Evolutionary conservation across 2,888 invertebrate genomes (phyloP), one percentile per base, ranked within the genome.

Genomic region (Ditula angustiorana): DNA sequence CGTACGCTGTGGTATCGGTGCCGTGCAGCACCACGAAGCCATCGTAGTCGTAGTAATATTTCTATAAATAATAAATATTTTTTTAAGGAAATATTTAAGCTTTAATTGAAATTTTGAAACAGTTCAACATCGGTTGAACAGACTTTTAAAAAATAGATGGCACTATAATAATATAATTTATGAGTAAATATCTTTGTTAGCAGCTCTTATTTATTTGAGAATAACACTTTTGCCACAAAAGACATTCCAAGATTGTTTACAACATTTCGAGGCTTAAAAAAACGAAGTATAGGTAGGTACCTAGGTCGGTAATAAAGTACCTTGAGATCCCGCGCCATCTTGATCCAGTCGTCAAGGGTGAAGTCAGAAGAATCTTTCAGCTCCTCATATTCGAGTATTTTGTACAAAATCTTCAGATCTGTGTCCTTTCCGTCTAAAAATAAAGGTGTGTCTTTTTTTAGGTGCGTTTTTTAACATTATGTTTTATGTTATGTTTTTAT

Each of bases 21-120:
- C 99, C 99, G 81, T 99, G 99, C 0, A 99, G 94, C 0, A 99
- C 94, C 0, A 99, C 97, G 81, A 99, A 99, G 0, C 98, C 99
- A 80, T 99, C 98, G 81, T 96, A 99, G 56, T 95, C 91, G 71
- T 96, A 93, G 78, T 98, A 98, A 49, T 95, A 95, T 88, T 94
- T 94, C 97, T 98, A 82, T 0, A 80, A 78, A 61, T 33, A 35
- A n/a, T 4, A 13, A 16, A 21, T 8, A 2, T n/a, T 19, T 46
- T 35, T n/a, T 2, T 10, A 13, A 19, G 11, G 7, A 10, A 0
- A 52, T 10, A 0, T 7, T 1, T 13, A 10, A 5, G n/a, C 5
- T 8, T 2, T 33, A 10, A 7, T 33, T 33, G 10, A 33, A 10
- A 2, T 33, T 7, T 3, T 26, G 3, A 26, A 7, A 5, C 26